Evolutionary conservation across 2,797 vertebrate species (phyloP), one percentile per base, ranked within the genome.

Genomic region (Australoheros facetus): DNA sequence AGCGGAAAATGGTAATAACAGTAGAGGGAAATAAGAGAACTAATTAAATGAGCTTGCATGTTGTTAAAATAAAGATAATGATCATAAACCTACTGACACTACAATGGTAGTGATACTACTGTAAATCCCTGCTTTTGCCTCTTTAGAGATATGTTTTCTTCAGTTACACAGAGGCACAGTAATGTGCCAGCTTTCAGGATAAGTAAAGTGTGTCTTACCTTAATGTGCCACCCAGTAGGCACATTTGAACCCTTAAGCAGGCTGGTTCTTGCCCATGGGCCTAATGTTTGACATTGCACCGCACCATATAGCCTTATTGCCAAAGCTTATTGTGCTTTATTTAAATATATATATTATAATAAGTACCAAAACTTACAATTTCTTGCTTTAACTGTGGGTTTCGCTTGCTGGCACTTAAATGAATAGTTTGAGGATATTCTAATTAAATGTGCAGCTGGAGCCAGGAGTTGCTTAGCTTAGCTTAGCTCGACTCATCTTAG

Each of bases 281-380:
- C 8, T 54, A 54, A 21, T 54, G 4, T n/a, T 59, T 59, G 8
- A 12, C 17, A 32, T 17, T 5, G 37, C 23, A 34, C 16, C 4
- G 30, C 1, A 59, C 9, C 9, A 37, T 34, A 11, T 59, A 59
- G 57, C 28, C 4, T n/a, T 59, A 59, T 59, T 9, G 30, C 57
- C 19, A 34, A 32, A 6, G 9, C 28, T 58, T 19, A 32, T 19
- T 32, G 56, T 64, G 37, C 60, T 45, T 45, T 64, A 45, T 64
- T 62, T 16, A 4, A 60, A 39, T 1, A 5, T 19, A 4, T 13
- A 21, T 16, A 5, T 8, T 9, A 23, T 0, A 5, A 0, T 26
- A 26, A 26, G 3, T 28, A 66, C 21, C 39, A 66, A 48, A 19
- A 7, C 17, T 28, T 0, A 48, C 6, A 48, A 28, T 45, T 45